Evolutionary conservation across 2,888 invertebrate species (phyloP).

Genomic region (Xiphydria camelus): DNA sequence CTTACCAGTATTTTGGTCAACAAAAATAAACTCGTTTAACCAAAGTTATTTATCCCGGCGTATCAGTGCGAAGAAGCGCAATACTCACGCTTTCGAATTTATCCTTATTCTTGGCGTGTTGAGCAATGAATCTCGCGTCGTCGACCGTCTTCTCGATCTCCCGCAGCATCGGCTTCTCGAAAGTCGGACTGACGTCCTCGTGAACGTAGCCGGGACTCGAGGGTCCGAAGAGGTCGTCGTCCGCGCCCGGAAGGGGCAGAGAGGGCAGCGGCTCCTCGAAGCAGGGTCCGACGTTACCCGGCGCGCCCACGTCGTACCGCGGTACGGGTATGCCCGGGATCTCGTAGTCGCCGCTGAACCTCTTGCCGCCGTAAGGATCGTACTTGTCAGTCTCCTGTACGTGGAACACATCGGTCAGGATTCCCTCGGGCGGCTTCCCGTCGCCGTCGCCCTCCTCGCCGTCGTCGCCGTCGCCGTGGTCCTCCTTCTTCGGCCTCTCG

Average conservation of each 20-base stretch:
- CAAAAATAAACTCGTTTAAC: too few species aligned
- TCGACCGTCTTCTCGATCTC: conserved; percentile 92
- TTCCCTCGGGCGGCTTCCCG: conserved; percentile 62
- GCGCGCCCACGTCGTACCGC: conserved; percentile 61
- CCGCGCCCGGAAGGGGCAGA: conserved; percentile 73
- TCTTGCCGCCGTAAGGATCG: conserved; percentile 64
- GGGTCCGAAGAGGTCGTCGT: conserved; percentile 82
- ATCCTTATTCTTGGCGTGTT: conserved; percentile 93
- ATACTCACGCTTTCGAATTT: conserved; percentile 89
- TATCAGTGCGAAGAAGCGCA: too few species aligned
- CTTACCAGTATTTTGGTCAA: too few species aligned
- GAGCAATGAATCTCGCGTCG: conserved; percentile 91
- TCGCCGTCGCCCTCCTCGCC: conserved; percentile 64
- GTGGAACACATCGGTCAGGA: conserved; percentile 80
- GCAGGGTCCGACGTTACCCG: conserved; percentile 61
- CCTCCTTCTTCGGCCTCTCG: conserved; percentile 83
- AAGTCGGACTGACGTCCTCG: conserved; percentile 74
- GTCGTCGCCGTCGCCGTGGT: conserved; percentile 61
- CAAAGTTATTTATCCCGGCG: too few species aligned
- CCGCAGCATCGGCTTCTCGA: conserved; percentile 78
- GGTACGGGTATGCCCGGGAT: conserved; percentile 57
- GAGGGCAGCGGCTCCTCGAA: conserved; percentile 73
- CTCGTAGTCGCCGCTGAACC: conserved; percentile 74
- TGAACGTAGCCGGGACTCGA: conserved; percentile 63
- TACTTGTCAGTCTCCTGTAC: conserved; percentile 70